A percentile compares a stretch with the other conserved stretches of the same genome.
These are phyloP conservation scores for Pyrrhia umbra DNA, from an alignment of 2,888 invertebrate species.

Conservation along the genomic window DNA sequence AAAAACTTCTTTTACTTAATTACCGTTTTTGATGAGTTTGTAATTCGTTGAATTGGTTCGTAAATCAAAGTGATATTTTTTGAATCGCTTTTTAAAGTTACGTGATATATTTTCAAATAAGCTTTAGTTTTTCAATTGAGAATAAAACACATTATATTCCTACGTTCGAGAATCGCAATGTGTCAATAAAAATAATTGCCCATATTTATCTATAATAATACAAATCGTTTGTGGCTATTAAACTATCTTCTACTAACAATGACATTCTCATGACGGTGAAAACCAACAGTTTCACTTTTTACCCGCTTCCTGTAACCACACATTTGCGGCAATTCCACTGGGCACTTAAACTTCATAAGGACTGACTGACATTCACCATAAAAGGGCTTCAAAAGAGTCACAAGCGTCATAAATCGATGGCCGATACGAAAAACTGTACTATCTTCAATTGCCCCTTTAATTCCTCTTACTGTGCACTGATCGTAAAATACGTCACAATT, in stretches of 20 bases:
- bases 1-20: slow-evolving; percentile 30
- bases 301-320: slow-evolving; percentile 65
- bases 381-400: slow-evolving; percentile 77
- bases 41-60: slow-evolving; percentile 5
- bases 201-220: slow-evolving; percentile 19
- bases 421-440: slow-evolving; percentile 80
- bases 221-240: slow-evolving; percentile 24
- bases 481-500: slow-evolving; percentile 88
- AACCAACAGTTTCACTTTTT: slow-evolving; percentile 68
- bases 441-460: slow-evolving; percentile 83
- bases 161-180: neutral
- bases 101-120: slow-evolving; percentile 6
- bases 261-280: slow-evolving; percentile 53
- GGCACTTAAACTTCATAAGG: slow-evolving; percentile 70
- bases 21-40: slow-evolving; percentile 20
- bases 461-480: slow-evolving; percentile 74
- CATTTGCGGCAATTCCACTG: slow-evolving; percentile 70
- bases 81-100: slow-evolving; percentile 12
- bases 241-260: slow-evolving; percentile 42
- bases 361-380: slow-evolving; percentile 73
- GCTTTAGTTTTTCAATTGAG: neutral
- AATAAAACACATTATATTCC: neutral
- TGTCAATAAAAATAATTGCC: neutral
- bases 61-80: slow-evolving; percentile 32
- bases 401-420: slow-evolving; percentile 81